Evolutionary conservation across 2,113 vertebrate genomes (phyloP).

Genomic region (Copsychus sechellarum): DNA sequence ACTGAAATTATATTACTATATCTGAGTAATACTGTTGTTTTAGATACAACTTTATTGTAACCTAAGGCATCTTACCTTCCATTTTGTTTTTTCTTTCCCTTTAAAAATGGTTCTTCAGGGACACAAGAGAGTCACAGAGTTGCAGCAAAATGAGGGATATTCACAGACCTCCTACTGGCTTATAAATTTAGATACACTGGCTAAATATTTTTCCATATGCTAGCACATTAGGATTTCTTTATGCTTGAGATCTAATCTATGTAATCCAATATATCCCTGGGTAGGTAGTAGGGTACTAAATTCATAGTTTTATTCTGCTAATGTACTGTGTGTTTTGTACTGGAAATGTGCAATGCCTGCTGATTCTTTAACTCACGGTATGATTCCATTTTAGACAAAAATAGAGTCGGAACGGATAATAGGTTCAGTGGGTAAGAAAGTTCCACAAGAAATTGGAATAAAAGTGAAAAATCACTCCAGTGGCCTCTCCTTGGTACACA

Average conservation of each 20-base stretch:
- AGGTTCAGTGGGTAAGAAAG: slow-evolving; percentile 89
- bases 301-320: slow-evolving; percentile 26
- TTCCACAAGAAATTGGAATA: slow-evolving; percentile 84
- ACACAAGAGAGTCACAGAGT: neutral
- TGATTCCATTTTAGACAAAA: slow-evolving; percentile 82
- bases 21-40: neutral
- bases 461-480: slow-evolving; percentile 88
- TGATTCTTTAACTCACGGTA: slow-evolving; percentile 65
- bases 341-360: slow-evolving; percentile 15
- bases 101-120: neutral
- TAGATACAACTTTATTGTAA: neutral
- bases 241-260: neutral
- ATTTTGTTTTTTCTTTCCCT: neutral
- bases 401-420: slow-evolving; percentile 88
- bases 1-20: neutral
- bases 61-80: neutral
- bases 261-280: neutral
- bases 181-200: slow-evolving; percentile 11
- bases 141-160: slow-evolving; percentile 13
- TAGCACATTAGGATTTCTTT: neutral
- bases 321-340: slow-evolving; percentile 52
- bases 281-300: slow-evolving; percentile 52
- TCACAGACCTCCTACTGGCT: slow-evolving; percentile 16
- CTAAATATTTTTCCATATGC: slow-evolving; percentile 43
- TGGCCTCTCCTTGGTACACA: slow-evolving; percentile 77